A percentile compares a stretch with the other conserved stretches of the same genome.
These are phyloP conservation scores for Aphrophora alni DNA, from an alignment of 2,888 invertebrate species.

Conservation along the genomic window DNA sequence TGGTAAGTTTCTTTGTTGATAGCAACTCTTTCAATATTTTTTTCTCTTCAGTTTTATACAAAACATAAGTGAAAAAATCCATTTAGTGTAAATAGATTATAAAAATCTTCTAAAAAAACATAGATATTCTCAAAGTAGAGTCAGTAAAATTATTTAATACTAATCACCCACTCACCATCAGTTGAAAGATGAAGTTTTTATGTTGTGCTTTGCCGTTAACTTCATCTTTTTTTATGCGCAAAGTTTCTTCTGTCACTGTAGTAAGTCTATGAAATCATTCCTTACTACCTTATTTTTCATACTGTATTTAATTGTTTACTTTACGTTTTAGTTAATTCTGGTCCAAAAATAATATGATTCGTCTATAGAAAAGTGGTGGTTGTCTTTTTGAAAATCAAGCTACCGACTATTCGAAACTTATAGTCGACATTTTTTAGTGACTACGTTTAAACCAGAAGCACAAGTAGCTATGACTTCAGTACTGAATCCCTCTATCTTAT, in stretches of 20 bases:
- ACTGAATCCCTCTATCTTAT: slow-evolving; percentile 63
- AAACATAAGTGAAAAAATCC: no score
- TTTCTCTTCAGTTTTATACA: no score
- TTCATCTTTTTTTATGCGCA: background rate
- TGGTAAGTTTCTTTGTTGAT: no score
- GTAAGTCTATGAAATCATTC: slow-evolving; percentile 21
- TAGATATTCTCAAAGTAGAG: no score
- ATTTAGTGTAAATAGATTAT: no score
- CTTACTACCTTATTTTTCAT: slow-evolving; percentile 13
- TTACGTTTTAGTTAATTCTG: slow-evolving; percentile 1
- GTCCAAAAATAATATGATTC: background rate
- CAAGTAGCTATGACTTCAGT: slow-evolving; percentile 65
- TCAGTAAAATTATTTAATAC: background rate
- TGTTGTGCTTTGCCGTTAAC: background rate
- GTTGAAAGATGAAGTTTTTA: background rate
- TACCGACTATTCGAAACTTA: slow-evolving; percentile 55
- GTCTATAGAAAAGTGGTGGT: background rate
- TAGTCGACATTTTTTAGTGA: slow-evolving; percentile 61
- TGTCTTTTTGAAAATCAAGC: background rate
- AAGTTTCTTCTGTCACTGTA: slow-evolving; percentile 6
- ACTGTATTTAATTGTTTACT: slow-evolving; percentile 21
- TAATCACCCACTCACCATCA: background rate
- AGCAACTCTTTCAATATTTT: no score
- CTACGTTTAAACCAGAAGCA: slow-evolving; percentile 64
- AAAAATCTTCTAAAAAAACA: no score